Evolutionary conservation across 2,888 invertebrate species (phyloP).

Genomic region (Apodemia mormo): DNA sequence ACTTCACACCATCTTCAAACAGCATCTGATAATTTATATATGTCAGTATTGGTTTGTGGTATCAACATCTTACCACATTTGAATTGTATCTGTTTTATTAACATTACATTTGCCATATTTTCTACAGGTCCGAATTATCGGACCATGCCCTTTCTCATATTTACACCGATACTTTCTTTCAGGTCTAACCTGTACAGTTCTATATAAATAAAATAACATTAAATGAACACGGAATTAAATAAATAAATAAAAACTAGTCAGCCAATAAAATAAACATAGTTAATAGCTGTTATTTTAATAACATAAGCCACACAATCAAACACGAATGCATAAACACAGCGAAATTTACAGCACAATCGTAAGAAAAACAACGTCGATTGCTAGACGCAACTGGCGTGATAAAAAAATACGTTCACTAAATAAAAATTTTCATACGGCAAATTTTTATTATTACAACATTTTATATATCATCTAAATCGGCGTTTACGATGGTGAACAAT

Average conservation of each 20-base stretch:
- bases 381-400: slow-evolving; percentile 36
- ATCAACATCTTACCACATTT: no score
- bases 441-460: slow-evolving; percentile 68
- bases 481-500: slow-evolving; percentile 80
- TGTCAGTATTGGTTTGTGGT: no score
- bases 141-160: no score
- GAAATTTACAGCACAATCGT: slow-evolving; percentile 39
- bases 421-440: slow-evolving; percentile 46
- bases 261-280: neutral
- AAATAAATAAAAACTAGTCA: neutral
- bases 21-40: no score
- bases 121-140: no score
- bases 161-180: no score
- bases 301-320: slow-evolving; percentile 25
- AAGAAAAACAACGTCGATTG: slow-evolving; percentile 38
- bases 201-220: no score
- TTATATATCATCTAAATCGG: slow-evolving; percentile 81
- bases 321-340: slow-evolving; percentile 31
- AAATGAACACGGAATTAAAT: no score
- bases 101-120: no score
- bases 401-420: slow-evolving; percentile 44
- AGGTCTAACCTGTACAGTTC: no score
- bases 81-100: no score
- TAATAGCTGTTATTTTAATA: slow-evolving; percentile 12
- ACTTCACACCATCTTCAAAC: no score